Evolutionary conservation across 2,113 vertebrate genomes (phyloP).

Genomic region (Tursiops truncatus): DNA sequence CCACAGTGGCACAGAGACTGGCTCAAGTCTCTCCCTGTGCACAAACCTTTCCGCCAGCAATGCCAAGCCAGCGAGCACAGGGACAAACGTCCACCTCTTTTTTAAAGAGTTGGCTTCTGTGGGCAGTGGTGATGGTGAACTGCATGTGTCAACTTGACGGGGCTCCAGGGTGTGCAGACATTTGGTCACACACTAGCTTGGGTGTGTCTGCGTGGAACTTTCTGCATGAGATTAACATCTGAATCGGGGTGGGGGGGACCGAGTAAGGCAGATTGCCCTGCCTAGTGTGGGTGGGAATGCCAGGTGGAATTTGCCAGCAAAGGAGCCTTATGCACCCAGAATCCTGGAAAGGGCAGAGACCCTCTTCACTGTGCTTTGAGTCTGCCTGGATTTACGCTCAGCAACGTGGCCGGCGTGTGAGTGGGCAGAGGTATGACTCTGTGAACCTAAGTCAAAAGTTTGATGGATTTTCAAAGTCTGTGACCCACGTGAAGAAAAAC

Average conservation of each 20-base stretch:
- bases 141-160: neutral
- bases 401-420: fast-evolving
- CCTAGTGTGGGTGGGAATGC: neutral
- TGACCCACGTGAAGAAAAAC: neutral
- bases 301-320: neutral
- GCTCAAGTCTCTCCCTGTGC: fast-evolving
- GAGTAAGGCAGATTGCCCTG: neutral
- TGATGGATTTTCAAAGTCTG: neutral
- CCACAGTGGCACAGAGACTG: fast-evolving
- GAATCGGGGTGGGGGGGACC: neutral
- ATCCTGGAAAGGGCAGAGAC: neutral
- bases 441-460: neutral
- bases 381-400: fast-evolving
- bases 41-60: neutral
- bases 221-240: neutral
- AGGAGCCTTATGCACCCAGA: neutral
- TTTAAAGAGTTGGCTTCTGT: neutral
- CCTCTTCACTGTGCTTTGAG: neutral
- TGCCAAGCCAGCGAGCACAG: fast-evolving
- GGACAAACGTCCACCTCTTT: too few relatives aligned
- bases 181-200: too few relatives aligned
- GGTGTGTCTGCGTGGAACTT: neutral
- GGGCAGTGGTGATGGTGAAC: neutral
- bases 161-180: neutral
- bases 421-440: neutral